These are phyloP conservation scores for Holothuria glaberrima DNA, from an alignment of 35 echinoderm and acorn worm species.

Conservation along the genomic window DNA sequence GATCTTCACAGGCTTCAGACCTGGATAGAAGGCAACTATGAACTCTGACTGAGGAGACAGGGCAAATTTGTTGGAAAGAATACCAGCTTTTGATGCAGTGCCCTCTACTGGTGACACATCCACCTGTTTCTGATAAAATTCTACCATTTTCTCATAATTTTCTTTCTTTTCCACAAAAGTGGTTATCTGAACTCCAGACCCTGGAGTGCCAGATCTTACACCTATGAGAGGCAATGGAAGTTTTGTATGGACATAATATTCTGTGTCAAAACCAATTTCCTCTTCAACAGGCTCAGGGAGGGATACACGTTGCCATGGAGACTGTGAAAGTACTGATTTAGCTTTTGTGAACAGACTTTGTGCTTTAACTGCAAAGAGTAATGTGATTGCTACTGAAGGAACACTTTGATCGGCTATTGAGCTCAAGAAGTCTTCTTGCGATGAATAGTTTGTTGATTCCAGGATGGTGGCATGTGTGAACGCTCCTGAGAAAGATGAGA, in stretches of 20 bases:
- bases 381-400: slow-evolving; percentile 68
- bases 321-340: slow-evolving; percentile 49
- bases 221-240: slow-evolving; percentile 72
- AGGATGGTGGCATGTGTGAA: slow-evolving; percentile 86
- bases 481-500: slow-evolving; percentile 81
- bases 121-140: slow-evolving; percentile 64
- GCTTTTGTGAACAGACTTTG: slow-evolving; percentile 59
- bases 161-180: slow-evolving; percentile 60
- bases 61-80: slow-evolving; percentile 23
- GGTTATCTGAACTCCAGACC: slow-evolving; percentile 69
- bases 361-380: slow-evolving; percentile 67
- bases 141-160: slow-evolving; percentile 84
- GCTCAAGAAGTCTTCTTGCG: not conserved
- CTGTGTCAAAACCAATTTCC: slow-evolving; percentile 70
- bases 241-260: slow-evolving; percentile 68
- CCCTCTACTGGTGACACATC: not conserved
- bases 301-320: slow-evolving; percentile 65
- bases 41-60: slow-evolving; percentile 21
- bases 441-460: slow-evolving; percentile 44
- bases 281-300: slow-evolving; percentile 66
- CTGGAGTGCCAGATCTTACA: slow-evolving; percentile 61
- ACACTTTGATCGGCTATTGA: slow-evolving; percentile 18
- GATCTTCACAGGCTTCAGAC: not conserved
- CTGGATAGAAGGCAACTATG: slow-evolving; percentile 16
- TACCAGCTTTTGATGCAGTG: slow-evolving; percentile 7